Conservation (phyloP, 2,113 vertebrate genomes). For the Dinomys branickii region DNA sequence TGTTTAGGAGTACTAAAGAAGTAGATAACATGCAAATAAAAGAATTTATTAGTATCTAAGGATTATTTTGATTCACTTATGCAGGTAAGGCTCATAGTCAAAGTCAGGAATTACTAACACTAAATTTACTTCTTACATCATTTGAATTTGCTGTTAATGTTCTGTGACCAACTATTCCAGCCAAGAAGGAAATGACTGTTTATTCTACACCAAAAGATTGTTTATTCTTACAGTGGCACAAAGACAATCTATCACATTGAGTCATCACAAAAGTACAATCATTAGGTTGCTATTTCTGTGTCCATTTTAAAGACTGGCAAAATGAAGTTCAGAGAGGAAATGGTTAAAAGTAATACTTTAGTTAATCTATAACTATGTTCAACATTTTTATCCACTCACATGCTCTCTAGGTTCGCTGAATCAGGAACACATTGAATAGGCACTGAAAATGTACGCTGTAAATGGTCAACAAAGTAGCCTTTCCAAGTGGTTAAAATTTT, state of each 20-base stretch:
- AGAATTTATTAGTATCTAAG: not conserved
- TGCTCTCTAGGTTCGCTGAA: not conserved
- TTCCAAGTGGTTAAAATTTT: constrained; percentile 7
- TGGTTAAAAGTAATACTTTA: not conserved
- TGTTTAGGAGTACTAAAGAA: not conserved
- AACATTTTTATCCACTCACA: not conserved
- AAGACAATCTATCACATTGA: not conserved
- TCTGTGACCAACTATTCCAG: not conserved
- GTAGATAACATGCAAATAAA: not conserved
- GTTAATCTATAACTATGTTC: not conserved
- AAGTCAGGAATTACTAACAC: not conserved
- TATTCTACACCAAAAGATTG: not conserved
- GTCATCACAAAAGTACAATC: not conserved
- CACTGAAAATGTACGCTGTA: not conserved
- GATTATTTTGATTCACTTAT: constrained; percentile 35
- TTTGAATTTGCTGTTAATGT: not conserved
- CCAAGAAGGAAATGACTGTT: not conserved
- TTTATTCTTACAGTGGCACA: not conserved
- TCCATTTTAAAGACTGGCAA: not conserved
- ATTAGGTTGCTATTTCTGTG: not conserved
- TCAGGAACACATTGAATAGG: not conserved
- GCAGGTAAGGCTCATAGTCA: not conserved
- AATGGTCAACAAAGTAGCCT: not conserved
- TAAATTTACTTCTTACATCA: not conserved
- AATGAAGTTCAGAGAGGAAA: not conserved